Base-by-base conservation (phyloP, 64 coral and sea anemone species). In the Exaiptasia diaphana region DNA sequence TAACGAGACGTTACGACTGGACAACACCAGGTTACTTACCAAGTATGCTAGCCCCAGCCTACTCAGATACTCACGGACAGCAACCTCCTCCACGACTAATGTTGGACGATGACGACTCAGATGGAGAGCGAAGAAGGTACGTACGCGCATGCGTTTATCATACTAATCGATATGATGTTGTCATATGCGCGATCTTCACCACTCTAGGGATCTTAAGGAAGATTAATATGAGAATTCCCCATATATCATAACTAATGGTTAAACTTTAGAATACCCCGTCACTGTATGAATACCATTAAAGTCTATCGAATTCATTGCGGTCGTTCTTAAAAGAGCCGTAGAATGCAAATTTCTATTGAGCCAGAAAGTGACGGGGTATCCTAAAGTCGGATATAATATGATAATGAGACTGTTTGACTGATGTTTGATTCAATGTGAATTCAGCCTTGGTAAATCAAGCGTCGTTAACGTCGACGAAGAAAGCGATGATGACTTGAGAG, bases 51-150 rank as follows among this genome's bases (percentile, higher is more conserved):
- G 65, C 52, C 4, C 86, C 91, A 1, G 91, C 91, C 22, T 94
- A 94, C 40, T 38, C 70, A 54, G 79, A 79, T 18, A 56, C 91
- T 7, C 71, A 62, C 22, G 75, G 75, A 54, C 80, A 89, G 81
- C 50, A 70, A 20, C 73, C 86, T 74, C 80, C 91, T 5, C 85
- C 85, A 18, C 79, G 73, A 83, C 86, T 94, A 39, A 94, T 94
- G 55, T 64, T 94, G 23, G 91, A 94, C 48, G 91, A 94, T 23
- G 72, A 68, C 0, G 86, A 79, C 7, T 82, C 77, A 29, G 85
- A 76, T 6, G 73, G 41, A 15, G 91, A 56, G 13, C 41, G 77
- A 15, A 42, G 20, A 21, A 74, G 56, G 53, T 73, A 67, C 4
- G 49, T n/a, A n/a, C n/a, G n/a, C n/a, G n/a, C n/a, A n/a, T n/a